phyloP scores from a whole-genome alignment of 2,888 invertebrate genomes.

The Platyscelio sp. region DNA sequence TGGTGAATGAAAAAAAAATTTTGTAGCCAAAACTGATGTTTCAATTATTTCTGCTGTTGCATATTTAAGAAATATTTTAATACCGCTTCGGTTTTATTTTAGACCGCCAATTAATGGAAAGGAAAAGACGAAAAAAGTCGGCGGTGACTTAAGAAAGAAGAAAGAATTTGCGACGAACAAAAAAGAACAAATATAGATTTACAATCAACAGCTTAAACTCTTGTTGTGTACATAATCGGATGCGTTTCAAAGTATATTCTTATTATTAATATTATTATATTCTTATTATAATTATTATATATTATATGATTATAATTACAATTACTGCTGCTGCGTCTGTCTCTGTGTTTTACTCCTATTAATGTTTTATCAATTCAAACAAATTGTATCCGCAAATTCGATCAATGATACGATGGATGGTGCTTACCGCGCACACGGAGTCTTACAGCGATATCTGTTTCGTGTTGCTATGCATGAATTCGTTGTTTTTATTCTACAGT shows the following conservation, averaged over 20 bases:
- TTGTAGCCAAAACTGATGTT: conserved; percentile 71
- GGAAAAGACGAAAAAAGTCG: conserved; percentile 12
- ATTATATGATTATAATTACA: conserved; percentile 59
- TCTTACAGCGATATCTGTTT: conserved; percentile 29
- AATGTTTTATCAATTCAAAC: too few species aligned
- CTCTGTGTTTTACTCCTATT: too few species aligned
- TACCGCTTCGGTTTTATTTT: conserved; percentile 61
- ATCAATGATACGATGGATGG: conserved; percentile 34
- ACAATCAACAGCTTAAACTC: conserved; percentile 74
- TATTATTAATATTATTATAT: too few species aligned
- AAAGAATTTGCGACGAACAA: conserved; percentile 62
- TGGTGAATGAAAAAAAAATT: conserved; percentile 43
- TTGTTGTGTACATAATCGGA: conserved; percentile 83
- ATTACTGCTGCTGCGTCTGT: too few species aligned
- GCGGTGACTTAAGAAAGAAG: conserved; percentile 65
- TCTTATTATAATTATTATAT: too few species aligned
- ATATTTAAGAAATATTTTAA: conserved; percentile 62
- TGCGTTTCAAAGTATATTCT: conserved; percentile 76
- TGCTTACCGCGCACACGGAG: conserved; percentile 35
- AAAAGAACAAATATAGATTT: conserved; percentile 61
- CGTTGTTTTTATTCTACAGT: conserved; percentile 42
- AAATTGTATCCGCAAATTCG: conserved; percentile 39
- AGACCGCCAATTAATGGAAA: conserved; percentile 26
- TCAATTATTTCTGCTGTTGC: conserved; percentile 64
- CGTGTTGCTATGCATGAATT: conserved; percentile 34